Conservation (phyloP, 2,888 invertebrate genomes). For the Odontothrips loti region DNA sequence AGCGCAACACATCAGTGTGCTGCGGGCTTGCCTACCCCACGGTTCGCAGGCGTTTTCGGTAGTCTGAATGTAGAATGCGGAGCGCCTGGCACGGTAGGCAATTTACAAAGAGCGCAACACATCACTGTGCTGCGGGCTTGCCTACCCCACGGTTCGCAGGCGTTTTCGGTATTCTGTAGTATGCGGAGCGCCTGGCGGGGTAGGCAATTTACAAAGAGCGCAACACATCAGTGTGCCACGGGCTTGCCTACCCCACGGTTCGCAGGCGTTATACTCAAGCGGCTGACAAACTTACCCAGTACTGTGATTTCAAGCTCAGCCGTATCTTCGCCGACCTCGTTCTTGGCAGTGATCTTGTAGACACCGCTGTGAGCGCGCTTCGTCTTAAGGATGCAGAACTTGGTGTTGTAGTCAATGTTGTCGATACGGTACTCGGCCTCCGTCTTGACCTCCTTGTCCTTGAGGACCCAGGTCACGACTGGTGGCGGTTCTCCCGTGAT, state of each 20-base stretch:
- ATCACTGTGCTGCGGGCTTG: neutral
- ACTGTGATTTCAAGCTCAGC: conserved; percentile 88
- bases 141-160: neutral
- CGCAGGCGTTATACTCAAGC: conserved; percentile 6
- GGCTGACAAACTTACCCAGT: conserved; percentile 52
- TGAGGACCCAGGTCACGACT: conserved; percentile 81
- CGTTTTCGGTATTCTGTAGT: too few relatives aligned
- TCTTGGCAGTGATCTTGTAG: conserved; percentile 84
- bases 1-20: neutral
- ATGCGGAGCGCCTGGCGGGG: neutral
- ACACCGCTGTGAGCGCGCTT: conserved; percentile 79
- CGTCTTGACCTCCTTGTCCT: conserved; percentile 54
- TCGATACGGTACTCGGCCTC: conserved; percentile 61
- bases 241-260: neutral
- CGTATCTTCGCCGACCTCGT: conserved; percentile 87
- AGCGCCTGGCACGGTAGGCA: neutral
- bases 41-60: neutral
- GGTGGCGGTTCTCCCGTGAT: conserved; percentile 93
- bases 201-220: neutral
- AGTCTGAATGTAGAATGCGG: too few relatives aligned
- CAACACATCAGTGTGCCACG: neutral
- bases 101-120: neutral
- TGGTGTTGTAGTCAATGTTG: conserved; percentile 84
- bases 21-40: neutral
- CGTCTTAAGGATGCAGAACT: conserved; percentile 78